Evolutionary conservation across 2,888 invertebrate genomes (phyloP).

Genomic region (Cerastis leucographa): DNA sequence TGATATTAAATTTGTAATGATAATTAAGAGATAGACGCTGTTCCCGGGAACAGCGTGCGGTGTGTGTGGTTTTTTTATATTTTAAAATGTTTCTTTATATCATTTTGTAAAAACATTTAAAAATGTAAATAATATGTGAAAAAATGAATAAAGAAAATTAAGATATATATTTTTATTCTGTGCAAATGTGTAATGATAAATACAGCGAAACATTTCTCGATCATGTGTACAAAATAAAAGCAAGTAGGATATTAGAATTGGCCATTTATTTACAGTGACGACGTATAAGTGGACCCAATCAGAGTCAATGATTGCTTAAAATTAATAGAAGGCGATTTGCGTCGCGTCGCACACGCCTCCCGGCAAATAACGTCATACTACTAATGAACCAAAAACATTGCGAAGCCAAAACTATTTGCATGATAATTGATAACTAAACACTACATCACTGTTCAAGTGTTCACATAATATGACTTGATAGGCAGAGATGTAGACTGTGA

Average conservation of each 20-base stretch:
- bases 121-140: too few species aligned
- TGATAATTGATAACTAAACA: slow-evolving; percentile 42
- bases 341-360: slow-evolving; percentile 80
- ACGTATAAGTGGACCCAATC: slow-evolving; percentile 81
- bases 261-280: slow-evolving; percentile 68
- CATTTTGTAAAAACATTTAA: too few species aligned
- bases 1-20: too few species aligned
- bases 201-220: slow-evolving; percentile 8
- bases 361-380: slow-evolving; percentile 74
- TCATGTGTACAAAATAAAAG: slow-evolving; percentile 53
- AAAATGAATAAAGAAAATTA: too few species aligned
- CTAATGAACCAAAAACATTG: slow-evolving; percentile 59
- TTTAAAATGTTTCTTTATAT: too few species aligned
- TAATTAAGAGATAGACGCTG: too few species aligned
- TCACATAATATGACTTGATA: neutral
- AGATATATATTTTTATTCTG: too few species aligned
- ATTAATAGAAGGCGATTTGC: slow-evolving; percentile 80
- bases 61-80: too few species aligned
- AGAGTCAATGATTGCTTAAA: slow-evolving; percentile 86
- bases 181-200: neutral
- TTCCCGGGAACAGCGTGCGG: too few species aligned
- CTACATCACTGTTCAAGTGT: slow-evolving; percentile 10
- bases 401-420: slow-evolving; percentile 50
- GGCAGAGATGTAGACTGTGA: slow-evolving; percentile 4
- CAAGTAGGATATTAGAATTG: slow-evolving; percentile 58